Conservation (phyloP, 2,113 vertebrate genomes). For the Lasiurus borealis region DNA sequence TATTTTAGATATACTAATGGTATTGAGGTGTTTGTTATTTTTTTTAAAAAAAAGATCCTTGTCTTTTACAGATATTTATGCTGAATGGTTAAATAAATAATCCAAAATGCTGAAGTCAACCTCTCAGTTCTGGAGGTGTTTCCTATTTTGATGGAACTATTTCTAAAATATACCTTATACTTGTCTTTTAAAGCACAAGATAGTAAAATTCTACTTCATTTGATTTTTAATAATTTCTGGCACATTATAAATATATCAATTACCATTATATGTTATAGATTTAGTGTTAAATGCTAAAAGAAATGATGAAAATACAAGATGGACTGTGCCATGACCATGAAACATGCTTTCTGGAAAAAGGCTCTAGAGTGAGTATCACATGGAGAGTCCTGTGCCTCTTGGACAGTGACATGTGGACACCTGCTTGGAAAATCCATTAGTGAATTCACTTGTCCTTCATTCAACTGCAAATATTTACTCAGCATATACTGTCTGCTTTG, state of each 20-base stretch:
- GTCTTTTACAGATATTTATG: not conserved
- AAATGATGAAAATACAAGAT: not conserved
- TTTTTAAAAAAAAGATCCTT: not conserved
- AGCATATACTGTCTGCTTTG: not conserved
- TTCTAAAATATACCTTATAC: conserved; percentile 5
- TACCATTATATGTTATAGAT: not conserved
- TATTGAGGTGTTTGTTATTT: not conserved
- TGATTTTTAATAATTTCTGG: not conserved
- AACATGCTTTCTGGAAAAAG: not conserved
- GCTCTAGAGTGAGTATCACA: not conserved
- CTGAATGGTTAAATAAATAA: not conserved
- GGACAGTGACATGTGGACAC: not conserved
- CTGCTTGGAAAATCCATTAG: not conserved
- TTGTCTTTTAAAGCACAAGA: not conserved
- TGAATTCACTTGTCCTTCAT: not conserved
- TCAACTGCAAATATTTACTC: not conserved
- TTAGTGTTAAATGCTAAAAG: conserved; percentile 14
- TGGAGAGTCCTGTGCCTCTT: not conserved
- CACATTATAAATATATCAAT: not conserved
- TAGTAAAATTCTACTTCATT: not conserved
- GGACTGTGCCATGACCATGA: not conserved
- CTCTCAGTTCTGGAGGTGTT: not conserved
- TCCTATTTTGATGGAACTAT: not conserved
- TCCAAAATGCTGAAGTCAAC: not conserved
- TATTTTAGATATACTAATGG: not conserved